phyloP scores from a whole-genome alignment of 2,888 invertebrate species.

The Melangyna quadrimaculata region DNA sequence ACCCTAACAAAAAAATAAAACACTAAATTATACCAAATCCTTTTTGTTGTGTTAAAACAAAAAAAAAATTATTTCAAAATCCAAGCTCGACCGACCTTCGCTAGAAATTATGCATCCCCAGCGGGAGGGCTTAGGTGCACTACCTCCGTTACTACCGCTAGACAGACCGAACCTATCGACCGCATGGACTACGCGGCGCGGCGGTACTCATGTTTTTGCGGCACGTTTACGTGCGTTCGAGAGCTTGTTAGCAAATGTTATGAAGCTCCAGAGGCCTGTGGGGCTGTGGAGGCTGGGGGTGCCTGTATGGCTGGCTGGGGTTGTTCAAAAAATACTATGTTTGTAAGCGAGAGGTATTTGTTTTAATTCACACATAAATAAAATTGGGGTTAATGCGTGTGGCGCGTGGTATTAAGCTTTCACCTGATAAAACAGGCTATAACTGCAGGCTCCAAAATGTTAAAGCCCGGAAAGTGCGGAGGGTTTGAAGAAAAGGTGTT shows the following conservation, averaged over 20 bases:
- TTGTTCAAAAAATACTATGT: conserved; percentile 36
- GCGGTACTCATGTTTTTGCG: conserved; percentile 56
- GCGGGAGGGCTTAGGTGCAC: conserved; percentile 30
- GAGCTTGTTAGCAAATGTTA: conserved; percentile 69
- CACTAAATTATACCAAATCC: conserved; percentile 58
- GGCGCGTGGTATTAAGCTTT: conserved; percentile 66
- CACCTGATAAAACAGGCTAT: conserved; percentile 54
- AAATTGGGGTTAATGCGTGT: conserved; percentile 71
- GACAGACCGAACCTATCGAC: not conserved
- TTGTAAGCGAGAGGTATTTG: conserved; percentile 36
- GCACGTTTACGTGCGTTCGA: conserved; percentile 58
- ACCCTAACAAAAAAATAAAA: not conserved
- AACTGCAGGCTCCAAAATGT: not conserved
- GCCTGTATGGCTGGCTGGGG: not conserved
- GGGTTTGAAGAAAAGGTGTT: not conserved
- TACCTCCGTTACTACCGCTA: not conserved
- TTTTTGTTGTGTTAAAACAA: conserved; percentile 6
- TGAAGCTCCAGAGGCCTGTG: conserved; percentile 18
- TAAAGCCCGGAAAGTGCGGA: not conserved
- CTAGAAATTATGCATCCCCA: conserved; percentile 23
- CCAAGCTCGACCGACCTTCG: conserved; percentile 29
- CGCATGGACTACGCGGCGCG: conserved; percentile 20
- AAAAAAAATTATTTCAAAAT: conserved; percentile 34
- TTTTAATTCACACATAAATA: conserved; percentile 72
- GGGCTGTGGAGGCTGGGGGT: not conserved